A percentile compares a stretch with the other conserved stretches of the same genome.
Conservation (phyloP, 2,113 vertebrate genomes). For the Pelvicachromis taeniatus region DNA sequence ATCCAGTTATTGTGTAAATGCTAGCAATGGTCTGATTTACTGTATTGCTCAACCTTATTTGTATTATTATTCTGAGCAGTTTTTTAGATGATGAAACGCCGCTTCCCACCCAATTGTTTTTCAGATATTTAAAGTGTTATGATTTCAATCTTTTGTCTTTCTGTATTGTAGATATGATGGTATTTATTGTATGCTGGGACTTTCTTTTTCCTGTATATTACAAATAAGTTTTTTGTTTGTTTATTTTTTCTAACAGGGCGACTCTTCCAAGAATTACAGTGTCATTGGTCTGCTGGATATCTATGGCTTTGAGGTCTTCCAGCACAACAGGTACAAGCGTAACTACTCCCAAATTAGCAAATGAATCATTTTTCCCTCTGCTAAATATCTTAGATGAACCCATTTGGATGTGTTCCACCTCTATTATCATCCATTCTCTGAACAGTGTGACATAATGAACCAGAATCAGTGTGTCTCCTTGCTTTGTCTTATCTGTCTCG, state of each 20-base stretch:
- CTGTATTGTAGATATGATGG: too few species aligned
- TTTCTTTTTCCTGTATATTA: not conserved
- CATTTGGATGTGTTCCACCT: not conserved
- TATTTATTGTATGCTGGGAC: not conserved
- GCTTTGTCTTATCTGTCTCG: not conserved
- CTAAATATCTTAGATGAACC: not conserved
- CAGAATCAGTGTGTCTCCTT: not conserved
- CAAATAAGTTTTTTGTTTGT: not conserved
- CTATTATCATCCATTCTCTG: not conserved
- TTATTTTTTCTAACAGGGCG: slow-evolving; percentile 71
- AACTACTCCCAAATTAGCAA: not conserved
- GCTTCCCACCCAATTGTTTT: accelerated
- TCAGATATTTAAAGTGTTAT: not conserved
- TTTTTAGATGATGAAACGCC: not conserved
- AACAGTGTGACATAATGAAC: not conserved
- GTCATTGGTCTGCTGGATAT: slow-evolving; percentile 95
- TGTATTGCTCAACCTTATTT: not conserved
- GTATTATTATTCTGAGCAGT: not conserved
- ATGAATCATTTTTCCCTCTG: not conserved
- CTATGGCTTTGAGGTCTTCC: slow-evolving; percentile 97
- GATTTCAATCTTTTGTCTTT: not conserved
- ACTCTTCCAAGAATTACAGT: slow-evolving; percentile 78
- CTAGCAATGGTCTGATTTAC: not conserved
- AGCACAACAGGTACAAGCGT: slow-evolving; percentile 83
- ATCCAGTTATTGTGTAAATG: not conserved